Base-by-base conservation (phyloP, 2,113 vertebrate species). In the Seriola dumerili region DNA sequence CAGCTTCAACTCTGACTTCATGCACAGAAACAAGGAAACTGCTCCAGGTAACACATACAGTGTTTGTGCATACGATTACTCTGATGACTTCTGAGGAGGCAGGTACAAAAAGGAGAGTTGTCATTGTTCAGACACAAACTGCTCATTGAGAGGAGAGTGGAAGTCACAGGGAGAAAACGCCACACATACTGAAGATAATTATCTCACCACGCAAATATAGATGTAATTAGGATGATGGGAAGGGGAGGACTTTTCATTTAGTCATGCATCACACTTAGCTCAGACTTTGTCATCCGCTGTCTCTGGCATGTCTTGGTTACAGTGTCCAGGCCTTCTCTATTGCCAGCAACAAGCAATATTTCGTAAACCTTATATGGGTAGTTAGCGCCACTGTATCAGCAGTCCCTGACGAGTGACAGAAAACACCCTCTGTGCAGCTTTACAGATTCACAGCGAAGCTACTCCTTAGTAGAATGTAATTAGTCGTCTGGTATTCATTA, bases 181-280 rank as follows among this genome's bases (percentile, higher is more conserved):
- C 38, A 48, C 72, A 78, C 80, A 68, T 65, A 64, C 64, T 80
- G 32, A 67, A 80, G 67, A 83, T 52, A 78, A 82, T 75, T 61
- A 64, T 79, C 78, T 71, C 75, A 83, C 19, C 17, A 67, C 3
- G 25, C 72, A 81, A 23, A 82, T 67, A 80, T 61, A 68, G 67
- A 85, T 71, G 42, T 46, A 78, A 85, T 83, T 68, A 61, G 57
- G 44, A 65, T 68, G 73, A 74, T 38, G 52, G 40, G 62, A 79
- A 72, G 40, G 34, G 70, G 57, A 77, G 34, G 72, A 46, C 58
- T 85, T 83, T 64, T 79, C 40, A 83, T 78, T 64, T 67, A 58
- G 79, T 80, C 73, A 81, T 62, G 67, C 48, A 66, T 83, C 64
- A 58, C 59, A 78, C 62, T 74, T 61, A 23, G 59, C 63, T 64